Conservation (phyloP, 2,113 vertebrate species). For the Origma solitaria region DNA sequence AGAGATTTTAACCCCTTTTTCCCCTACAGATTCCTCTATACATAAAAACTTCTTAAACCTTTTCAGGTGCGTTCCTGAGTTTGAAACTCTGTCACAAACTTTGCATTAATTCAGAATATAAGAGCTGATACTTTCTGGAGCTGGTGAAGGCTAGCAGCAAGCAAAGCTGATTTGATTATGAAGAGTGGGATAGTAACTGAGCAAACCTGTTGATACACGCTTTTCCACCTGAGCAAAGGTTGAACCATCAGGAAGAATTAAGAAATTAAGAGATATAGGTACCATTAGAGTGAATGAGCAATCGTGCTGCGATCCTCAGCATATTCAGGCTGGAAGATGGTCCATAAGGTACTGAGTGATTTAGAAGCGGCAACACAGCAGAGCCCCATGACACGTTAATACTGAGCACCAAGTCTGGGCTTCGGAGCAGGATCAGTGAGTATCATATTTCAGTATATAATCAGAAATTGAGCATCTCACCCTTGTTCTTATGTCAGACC, state of each 20-base stretch:
- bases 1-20: neutral
- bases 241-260: neutral
- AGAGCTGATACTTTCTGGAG: neutral
- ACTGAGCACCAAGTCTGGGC: accelerated
- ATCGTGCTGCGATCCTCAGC: neutral
- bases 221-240: neutral
- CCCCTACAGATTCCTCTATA: neutral
- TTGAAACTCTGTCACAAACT: neutral
- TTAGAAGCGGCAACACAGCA: neutral
- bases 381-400: accelerated
- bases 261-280: neutral
- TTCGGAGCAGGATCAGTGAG: neutral
- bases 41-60: neutral
- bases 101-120: neutral
- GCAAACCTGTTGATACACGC: neutral
- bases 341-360: neutral
- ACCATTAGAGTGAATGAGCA: neutral
- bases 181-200: neutral
- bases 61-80: neutral
- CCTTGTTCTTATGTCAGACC: neutral
- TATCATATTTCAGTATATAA: neutral
- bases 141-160: neutral
- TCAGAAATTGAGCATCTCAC: neutral
- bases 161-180: neutral
- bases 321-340: neutral